Conservation (phyloP, 2,888 invertebrate species). For the Allolobophora icterica region DNA sequence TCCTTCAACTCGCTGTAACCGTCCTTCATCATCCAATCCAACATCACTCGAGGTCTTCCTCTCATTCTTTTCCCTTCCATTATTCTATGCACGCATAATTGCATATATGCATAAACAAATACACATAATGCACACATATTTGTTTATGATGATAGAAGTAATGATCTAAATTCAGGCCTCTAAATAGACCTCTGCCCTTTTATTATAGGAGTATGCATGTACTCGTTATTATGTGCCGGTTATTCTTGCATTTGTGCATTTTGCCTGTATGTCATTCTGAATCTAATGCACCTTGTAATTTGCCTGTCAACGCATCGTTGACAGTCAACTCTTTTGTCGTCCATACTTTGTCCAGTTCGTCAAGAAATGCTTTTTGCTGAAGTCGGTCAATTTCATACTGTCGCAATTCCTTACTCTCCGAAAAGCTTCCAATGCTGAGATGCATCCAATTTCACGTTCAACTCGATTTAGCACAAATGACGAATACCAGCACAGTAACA, state of each 20-base stretch:
- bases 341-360: not conserved
- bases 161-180: too few relatives aligned
- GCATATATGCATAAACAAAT: too few relatives aligned
- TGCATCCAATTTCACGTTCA: not conserved
- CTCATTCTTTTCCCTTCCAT: too few relatives aligned
- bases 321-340: not conserved
- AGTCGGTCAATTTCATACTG: not conserved
- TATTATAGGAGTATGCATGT: too few relatives aligned
- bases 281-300: not conserved
- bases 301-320: not conserved
- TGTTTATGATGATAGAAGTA: too few relatives aligned
- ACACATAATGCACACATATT: too few relatives aligned
- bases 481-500: not conserved
- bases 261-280: not conserved
- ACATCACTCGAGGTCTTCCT: too few relatives aligned
- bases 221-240: not conserved
- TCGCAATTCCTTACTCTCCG: not conserved
- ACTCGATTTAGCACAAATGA: not conserved
- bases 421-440: not conserved
- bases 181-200: too few relatives aligned
- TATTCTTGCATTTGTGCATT: not conserved
- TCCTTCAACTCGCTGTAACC: too few relatives aligned
- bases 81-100: too few relatives aligned
- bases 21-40: too few relatives aligned
- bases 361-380: not conserved